phyloP scores from a whole-genome alignment of 2,113 vertebrate genomes.

The Carassius auratus region DNA sequence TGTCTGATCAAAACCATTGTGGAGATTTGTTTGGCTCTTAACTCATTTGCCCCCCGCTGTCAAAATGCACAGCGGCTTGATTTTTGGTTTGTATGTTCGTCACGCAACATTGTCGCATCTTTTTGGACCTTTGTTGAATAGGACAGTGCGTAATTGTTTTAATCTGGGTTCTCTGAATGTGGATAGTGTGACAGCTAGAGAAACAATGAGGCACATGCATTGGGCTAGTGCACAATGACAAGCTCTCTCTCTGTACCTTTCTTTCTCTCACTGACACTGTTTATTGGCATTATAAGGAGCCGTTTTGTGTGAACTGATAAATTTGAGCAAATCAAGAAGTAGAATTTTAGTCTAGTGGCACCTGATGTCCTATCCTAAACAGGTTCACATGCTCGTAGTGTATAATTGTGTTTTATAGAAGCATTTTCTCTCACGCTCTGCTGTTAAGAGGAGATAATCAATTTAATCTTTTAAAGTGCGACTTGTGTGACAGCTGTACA shows the following conservation, averaged over 20 bases:
- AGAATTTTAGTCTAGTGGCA: background rate
- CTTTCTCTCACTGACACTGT: slow-evolving; percentile 7
- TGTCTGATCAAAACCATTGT: slow-evolving; percentile 22
- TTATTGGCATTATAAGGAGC: background rate
- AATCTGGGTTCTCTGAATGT: slow-evolving; percentile 37
- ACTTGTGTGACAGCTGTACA: background rate
- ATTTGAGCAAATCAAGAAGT: background rate
- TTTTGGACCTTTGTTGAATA: slow-evolving; percentile 14
- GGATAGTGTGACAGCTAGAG: slow-evolving; percentile 40
- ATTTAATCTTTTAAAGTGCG: background rate
- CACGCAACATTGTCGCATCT: background rate
- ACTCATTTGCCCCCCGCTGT: slow-evolving; percentile 6
- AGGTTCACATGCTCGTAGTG: background rate
- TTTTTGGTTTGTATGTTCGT: slow-evolving; percentile 20
- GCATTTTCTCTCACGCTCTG: background rate
- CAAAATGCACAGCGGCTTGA: background rate
- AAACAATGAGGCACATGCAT: slow-evolving; percentile 67
- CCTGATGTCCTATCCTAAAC: background rate
- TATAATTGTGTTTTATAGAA: background rate
- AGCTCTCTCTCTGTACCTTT: slow-evolving; percentile 21
- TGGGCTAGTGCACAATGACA: slow-evolving; percentile 40
- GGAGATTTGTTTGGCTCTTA: slow-evolving; percentile 16
- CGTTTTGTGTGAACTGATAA: background rate
- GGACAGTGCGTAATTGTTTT: slow-evolving; percentile 36
- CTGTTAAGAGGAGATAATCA: background rate